Conservation (phyloP, 1,140 invertebrate species). For the Tribolium madens region DNA sequence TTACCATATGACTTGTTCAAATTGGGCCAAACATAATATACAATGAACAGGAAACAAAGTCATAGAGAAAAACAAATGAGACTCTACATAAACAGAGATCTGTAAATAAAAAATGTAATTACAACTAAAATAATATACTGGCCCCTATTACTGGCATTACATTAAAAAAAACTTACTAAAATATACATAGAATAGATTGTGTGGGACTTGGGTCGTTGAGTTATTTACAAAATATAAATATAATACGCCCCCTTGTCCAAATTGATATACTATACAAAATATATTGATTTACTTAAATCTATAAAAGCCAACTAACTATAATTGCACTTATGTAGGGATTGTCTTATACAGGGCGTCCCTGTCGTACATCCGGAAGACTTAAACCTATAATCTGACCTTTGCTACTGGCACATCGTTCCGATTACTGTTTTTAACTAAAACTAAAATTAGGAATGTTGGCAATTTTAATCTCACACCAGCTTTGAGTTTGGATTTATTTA, state of each 20-base stretch:
- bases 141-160: constrained; percentile 44
- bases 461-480: constrained; percentile 38
- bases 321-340: constrained; percentile 45
- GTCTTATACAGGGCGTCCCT: constrained; percentile 3
- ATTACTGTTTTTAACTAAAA: constrained; percentile 32
- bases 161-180: constrained; percentile 22
- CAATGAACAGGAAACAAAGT: not conserved
- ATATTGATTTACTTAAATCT: constrained; percentile 30
- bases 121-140: constrained; percentile 43
- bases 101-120: constrained; percentile 1
- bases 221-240: constrained; percentile 36
- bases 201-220: constrained; percentile 2
- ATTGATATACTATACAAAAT: constrained; percentile 13
- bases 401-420: constrained; percentile 41
- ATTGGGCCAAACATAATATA: not conserved
- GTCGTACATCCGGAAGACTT: constrained; percentile 13
- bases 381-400: constrained; percentile 36
- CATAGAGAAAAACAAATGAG: not conserved
- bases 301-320: constrained; percentile 36
- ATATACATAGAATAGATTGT: constrained; percentile 32
- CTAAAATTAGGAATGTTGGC: constrained; percentile 42
- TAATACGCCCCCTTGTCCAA: not conserved
- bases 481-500: constrained; percentile 35
- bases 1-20: not conserved
- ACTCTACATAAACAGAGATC: constrained; percentile 14